phyloP scores from a whole-genome alignment of 2,888 invertebrate species.

The Leucophenga montana region DNA sequence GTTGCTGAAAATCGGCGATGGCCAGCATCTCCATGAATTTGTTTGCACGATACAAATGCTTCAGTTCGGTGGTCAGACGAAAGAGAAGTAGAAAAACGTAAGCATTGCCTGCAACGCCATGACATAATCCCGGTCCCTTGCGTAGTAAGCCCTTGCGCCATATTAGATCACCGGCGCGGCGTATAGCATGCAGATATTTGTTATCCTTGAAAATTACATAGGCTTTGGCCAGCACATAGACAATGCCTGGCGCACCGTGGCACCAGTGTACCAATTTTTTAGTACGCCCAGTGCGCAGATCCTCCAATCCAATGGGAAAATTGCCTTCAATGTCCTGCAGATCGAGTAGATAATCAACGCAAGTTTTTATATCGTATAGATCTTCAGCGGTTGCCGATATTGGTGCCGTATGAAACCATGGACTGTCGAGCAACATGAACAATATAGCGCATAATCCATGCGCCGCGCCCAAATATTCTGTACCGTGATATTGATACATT shows the following conservation, averaged over 20 bases:
- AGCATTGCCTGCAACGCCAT: conserved; percentile 88
- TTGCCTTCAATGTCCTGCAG: conserved; percentile 82
- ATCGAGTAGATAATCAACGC: conserved; percentile 78
- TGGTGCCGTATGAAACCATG: conserved; percentile 68
- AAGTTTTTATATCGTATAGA: conserved; percentile 76
- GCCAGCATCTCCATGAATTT: conserved; percentile 85
- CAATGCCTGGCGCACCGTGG: conserved; percentile 88
- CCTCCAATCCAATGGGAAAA: conserved; percentile 83
- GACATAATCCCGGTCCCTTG: conserved; percentile 93
- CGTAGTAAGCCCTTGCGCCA: conserved; percentile 88
- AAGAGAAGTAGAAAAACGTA: conserved; percentile 86
- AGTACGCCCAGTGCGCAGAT: conserved; percentile 74
- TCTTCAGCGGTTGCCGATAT: conserved; percentile 62
- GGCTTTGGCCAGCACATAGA: conserved; percentile 87
- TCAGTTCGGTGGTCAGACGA: conserved; percentile 81
- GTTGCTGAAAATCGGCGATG: conserved; percentile 78
- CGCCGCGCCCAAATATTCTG: conserved; percentile 76
- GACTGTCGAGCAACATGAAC: conserved; percentile 78
- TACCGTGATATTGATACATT: conserved; percentile 80
- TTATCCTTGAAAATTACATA: conserved; percentile 83
- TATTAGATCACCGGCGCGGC: conserved; percentile 82
- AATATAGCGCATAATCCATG: conserved; percentile 80
- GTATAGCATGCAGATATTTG: conserved; percentile 81
- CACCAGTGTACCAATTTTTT: conserved; percentile 92
- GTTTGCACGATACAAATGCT: conserved; percentile 83